Evolutionary conservation across 2,113 vertebrate genomes (phyloP).

Genomic region (Orientallactaga bullata): DNA sequence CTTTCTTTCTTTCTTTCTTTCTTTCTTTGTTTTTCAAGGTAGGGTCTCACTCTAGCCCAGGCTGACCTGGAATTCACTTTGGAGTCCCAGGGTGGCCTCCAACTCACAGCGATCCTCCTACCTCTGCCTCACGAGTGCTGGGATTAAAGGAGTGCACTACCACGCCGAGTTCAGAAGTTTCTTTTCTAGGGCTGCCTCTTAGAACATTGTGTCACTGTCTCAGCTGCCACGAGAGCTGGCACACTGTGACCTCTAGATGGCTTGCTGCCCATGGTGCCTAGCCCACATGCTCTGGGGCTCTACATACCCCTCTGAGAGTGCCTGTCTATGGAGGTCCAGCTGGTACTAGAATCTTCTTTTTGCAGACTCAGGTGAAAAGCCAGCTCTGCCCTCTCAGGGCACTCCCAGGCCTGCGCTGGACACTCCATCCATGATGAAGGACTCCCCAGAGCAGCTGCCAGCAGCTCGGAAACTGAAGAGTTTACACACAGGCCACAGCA

Average conservation of each 20-base stretch:
- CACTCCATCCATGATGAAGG: background rate
- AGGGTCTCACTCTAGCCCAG: too few species aligned
- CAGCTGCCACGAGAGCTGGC: background rate
- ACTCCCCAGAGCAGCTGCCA: background rate
- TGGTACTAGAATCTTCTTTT: background rate
- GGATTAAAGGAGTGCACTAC: too few species aligned
- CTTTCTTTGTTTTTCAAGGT: too few species aligned
- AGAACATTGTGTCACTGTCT: too few species aligned
- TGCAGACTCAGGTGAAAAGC: background rate
- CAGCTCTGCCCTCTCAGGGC: background rate
- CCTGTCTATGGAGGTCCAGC: background rate
- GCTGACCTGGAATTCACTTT: too few species aligned
- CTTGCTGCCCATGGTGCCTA: background rate
- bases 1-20: too few species aligned
- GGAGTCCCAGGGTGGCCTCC: too few species aligned
- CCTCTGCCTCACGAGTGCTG: too few species aligned
- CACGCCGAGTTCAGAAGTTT: too few species aligned
- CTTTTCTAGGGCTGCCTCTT: background rate
- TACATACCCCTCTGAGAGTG: too few species aligned
- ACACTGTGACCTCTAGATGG: background rate
- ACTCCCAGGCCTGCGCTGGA: background rate
- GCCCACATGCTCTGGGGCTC: background rate
- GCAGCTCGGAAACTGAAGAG: background rate
- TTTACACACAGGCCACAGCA: too few species aligned
- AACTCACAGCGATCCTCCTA: too few species aligned